Percentiles rank a stretch among this genome's conserved stretches.
Conservation (phyloP, 2,113 vertebrate species). For the Pyrgilauda ruficollis region DNA sequence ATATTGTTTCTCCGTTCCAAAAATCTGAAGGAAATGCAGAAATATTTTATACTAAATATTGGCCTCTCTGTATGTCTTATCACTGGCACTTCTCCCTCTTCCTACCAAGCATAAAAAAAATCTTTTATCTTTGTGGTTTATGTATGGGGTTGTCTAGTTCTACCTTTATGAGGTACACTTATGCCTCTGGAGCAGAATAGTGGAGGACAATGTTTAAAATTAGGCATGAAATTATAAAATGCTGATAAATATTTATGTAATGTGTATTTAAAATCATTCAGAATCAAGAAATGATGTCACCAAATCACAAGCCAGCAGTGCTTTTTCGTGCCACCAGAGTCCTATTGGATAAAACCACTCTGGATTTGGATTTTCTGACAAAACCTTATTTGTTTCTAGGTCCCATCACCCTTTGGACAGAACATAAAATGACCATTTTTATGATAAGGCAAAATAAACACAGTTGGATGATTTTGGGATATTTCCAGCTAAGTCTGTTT, state of each 20-base stretch:
- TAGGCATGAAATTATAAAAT: slow-evolving; percentile 5
- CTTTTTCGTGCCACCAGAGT: not conserved
- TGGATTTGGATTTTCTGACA: not conserved
- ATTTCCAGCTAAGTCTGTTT: not conserved
- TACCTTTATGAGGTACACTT: not conserved
- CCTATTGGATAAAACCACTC: not conserved
- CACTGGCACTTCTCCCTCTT: not conserved
- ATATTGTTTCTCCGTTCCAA: not conserved
- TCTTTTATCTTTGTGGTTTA: not conserved
- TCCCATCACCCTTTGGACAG: not conserved
- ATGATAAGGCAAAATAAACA: not conserved
- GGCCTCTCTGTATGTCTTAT: not conserved
- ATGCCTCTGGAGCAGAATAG: not conserved
- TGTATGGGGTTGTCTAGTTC: not conserved
- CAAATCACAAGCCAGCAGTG: not conserved
- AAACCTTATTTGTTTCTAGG: not conserved
- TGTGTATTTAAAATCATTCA: not conserved
- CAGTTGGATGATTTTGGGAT: not conserved
- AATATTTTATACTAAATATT: not conserved
- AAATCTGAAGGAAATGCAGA: not conserved
- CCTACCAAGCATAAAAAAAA: not conserved
- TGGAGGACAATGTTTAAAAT: slow-evolving; percentile 12
- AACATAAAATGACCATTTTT: not conserved
- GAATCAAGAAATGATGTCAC: not conserved
- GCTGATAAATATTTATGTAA: not conserved